These are phyloP conservation scores for Heliocidaris erythrogramma DNA, from an alignment of 35 echinoderm and acorn worm species.

Conservation along the genomic window DNA sequence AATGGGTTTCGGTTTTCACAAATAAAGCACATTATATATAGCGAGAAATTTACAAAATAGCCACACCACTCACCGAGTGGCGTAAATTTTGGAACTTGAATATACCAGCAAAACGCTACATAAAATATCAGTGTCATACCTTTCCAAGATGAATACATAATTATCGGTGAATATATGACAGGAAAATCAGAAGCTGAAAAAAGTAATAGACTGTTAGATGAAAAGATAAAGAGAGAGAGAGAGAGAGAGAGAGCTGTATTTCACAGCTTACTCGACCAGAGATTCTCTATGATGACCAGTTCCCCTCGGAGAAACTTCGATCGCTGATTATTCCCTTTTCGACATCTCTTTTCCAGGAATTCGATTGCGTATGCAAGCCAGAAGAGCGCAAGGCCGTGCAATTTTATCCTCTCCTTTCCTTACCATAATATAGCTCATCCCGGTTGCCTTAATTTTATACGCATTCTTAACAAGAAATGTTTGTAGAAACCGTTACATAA, in stretches of 20 bases:
- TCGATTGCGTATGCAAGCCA: neutral
- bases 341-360: conserved; percentile 16
- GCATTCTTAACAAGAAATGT: neutral
- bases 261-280: neutral
- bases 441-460: neutral
- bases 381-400: neutral
- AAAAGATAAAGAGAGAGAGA: neutral
- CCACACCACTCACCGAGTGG: too few relatives aligned
- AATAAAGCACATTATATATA: too few relatives aligned
- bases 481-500: neutral
- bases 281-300: neutral
- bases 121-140: too few relatives aligned
- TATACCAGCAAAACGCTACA: too few relatives aligned
- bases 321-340: neutral
- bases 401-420: neutral
- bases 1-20: too few relatives aligned
- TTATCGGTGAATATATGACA: too few relatives aligned
- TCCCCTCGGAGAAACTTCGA: neutral
- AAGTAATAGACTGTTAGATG: too few relatives aligned
- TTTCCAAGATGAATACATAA: too few relatives aligned
- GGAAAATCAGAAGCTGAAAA: too few relatives aligned
- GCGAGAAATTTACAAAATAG: too few relatives aligned
- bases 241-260: neutral
- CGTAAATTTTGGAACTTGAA: too few relatives aligned
- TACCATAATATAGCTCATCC: too few relatives aligned